Base-by-base conservation (phyloP, 1,140 invertebrate genomes). In the Frieseomelitta varia region DNA sequence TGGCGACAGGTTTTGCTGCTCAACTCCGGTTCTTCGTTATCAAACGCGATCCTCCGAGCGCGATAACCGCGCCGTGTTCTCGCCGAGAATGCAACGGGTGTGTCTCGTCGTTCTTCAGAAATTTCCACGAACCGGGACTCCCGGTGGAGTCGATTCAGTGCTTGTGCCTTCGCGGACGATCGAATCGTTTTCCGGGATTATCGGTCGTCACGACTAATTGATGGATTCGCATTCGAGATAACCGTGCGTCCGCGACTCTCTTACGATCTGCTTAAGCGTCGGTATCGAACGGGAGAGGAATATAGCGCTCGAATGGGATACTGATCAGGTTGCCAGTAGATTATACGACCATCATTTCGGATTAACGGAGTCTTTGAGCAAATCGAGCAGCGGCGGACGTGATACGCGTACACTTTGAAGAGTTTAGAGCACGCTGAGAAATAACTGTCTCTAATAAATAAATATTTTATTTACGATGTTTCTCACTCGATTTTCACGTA, bases 1-100 rank as follows among this genome's bases (percentile, higher is more conserved):
- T 17, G 74, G 30, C 65, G 78, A 89, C 87, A 84, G 68, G 84
- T 88, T 89, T 86, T 74, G 84, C 80, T 76, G 56, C 47, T 85
- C 67, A 74, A 79, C 30, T 88, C 79, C 72, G 75, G 71, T 81
- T 87, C 87, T 80, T 79, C 83, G 83, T 76, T 87, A 65, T 79
- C 75, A 65, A 78, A 85, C 34, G 61, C 69, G 56, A 88, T 82
- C 58, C 83, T 71, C 53, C 34, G 67, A 81, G 58, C 81, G 55
- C 82, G 79, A 79, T 68, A 74, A 85, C 79, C 86, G 58, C 69
- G 69, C 47, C 21, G 30, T 27, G 61, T 85, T 77, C 74, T 77
- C 39, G 72, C 39, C 34, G 15, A 8, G 30, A 39, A 17, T 56
- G 55, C 34, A 56, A 27, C 74, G 12, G 17, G 56, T 77, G 67